phyloP scores from a whole-genome alignment of 2,113 vertebrate species.

The Vidua chalybeata region DNA sequence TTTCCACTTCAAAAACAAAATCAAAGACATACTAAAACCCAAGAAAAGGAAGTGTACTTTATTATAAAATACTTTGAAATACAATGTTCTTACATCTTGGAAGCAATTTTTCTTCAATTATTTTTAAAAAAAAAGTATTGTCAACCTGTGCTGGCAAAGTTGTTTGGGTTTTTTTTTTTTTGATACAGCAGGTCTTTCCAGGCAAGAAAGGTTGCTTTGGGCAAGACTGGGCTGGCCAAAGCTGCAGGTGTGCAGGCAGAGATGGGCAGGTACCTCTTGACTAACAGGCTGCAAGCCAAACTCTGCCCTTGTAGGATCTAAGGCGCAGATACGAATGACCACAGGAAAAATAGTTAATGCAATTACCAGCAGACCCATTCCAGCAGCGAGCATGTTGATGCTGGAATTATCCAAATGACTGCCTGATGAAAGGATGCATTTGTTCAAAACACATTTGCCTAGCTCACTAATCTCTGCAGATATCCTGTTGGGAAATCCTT shows the following conservation, averaged over 20 bases:
- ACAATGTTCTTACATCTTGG: neutral
- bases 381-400: neutral
- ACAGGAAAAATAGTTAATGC: neutral
- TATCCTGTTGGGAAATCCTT: conserved; percentile 74
- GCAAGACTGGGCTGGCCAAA: neutral
- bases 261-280: neutral
- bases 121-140: neutral
- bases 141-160: neutral
- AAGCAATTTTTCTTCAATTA: neutral
- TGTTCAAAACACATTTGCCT: conserved; percentile 67
- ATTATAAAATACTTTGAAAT: neutral
- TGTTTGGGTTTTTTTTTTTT: neutral
- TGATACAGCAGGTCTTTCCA: neutral
- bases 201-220: neutral
- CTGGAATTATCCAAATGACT: conserved; percentile 47
- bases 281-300: neutral
- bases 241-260: rapidly evolving
- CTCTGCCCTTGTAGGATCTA: neutral
- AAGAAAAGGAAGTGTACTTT: neutral
- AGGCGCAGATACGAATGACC: neutral
- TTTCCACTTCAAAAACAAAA: neutral
- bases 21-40: neutral
- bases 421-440: conserved; percentile 59
- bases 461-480: conserved; percentile 62
- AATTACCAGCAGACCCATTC: conserved; percentile 8